phyloP scores from a whole-genome alignment of 1,140 invertebrate genomes.

The Venustaconcha ellipsiformis region DNA sequence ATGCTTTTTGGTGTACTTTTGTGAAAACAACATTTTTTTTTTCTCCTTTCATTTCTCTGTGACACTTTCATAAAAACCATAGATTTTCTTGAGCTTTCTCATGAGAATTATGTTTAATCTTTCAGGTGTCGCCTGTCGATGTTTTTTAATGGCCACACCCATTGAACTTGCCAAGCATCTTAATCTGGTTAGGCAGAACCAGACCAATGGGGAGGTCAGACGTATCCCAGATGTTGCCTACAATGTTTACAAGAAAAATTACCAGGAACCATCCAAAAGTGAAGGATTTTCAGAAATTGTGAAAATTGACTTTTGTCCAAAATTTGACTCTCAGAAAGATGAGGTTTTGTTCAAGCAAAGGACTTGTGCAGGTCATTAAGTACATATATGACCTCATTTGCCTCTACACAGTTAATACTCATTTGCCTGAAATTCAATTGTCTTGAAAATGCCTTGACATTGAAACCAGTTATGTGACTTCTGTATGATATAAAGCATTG shows the following conservation, averaged over 20 bases:
- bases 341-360: conserved; percentile 75
- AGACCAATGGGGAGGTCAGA: conserved; percentile 72
- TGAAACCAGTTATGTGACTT: too few relatives aligned
- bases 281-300: conserved; percentile 89
- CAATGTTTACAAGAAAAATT: conserved; percentile 84
- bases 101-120: neutral
- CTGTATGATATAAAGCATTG: too few relatives aligned
- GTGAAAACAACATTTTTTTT: too few relatives aligned
- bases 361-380: conserved; percentile 32
- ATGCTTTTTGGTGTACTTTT: too few relatives aligned
- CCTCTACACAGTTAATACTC: too few relatives aligned
- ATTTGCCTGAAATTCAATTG: too few relatives aligned
- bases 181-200: conserved; percentile 83
- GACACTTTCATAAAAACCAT: too few relatives aligned
- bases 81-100: too few relatives aligned
- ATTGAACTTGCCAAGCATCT: conserved; percentile 88
- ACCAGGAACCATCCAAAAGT: conserved; percentile 76
- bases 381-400: too few relatives aligned
- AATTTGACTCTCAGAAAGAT: conserved; percentile 78
- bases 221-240: conserved; percentile 80
- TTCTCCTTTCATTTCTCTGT: too few relatives aligned
- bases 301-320: conserved; percentile 82
- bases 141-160: conserved; percentile 82
- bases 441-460: too few relatives aligned
- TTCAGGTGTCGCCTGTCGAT: conserved; percentile 78